Conservation (phyloP, 2,797 vertebrate genomes). For the Harpagifer antarcticus region DNA sequence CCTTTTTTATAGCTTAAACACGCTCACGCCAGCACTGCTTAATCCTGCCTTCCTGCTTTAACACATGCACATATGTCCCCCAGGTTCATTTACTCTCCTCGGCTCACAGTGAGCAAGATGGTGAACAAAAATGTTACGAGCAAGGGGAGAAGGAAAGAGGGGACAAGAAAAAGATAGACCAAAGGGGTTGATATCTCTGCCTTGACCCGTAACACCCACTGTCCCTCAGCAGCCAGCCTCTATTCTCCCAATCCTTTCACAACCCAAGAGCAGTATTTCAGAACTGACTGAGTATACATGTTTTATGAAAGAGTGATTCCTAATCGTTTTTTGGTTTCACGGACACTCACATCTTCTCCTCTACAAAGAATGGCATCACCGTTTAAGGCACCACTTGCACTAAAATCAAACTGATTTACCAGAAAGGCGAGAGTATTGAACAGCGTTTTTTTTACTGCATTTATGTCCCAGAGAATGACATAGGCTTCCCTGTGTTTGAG, state of each 20-base stretch:
- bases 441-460: neutral
- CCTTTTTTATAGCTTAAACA: slow-evolving; percentile 37
- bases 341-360: slow-evolving; percentile 13
- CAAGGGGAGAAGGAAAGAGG: slow-evolving; percentile 7
- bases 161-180: slow-evolving; percentile 9
- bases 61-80: slow-evolving; percentile 45
- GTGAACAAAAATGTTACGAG: slow-evolving; percentile 10
- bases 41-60: slow-evolving; percentile 54
- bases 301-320: slow-evolving; percentile 48
- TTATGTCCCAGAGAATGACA: too few species aligned
- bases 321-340: slow-evolving; percentile 46
- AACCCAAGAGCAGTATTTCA: slow-evolving; percentile 35
- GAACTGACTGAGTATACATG: slow-evolving; percentile 24
- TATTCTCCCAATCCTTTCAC: slow-evolving; percentile 38
- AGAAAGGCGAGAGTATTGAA: slow-evolving; percentile 22
- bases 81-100: slow-evolving; percentile 64
- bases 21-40: slow-evolving; percentile 34
- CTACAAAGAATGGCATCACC: slow-evolving; percentile 8
- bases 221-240: slow-evolving; percentile 33
- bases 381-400: slow-evolving; percentile 18
- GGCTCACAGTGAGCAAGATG: slow-evolving; percentile 10
- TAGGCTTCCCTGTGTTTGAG: slow-evolving; percentile 29
- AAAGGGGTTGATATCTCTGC: slow-evolving; percentile 57
- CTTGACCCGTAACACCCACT: slow-evolving; percentile 60
- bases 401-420: slow-evolving; percentile 38